A percentile compares a stretch with the other conserved stretches of the same genome.
Conservation (phyloP, 1,140 invertebrate species). For the Zaprionus camerounensis region DNA sequence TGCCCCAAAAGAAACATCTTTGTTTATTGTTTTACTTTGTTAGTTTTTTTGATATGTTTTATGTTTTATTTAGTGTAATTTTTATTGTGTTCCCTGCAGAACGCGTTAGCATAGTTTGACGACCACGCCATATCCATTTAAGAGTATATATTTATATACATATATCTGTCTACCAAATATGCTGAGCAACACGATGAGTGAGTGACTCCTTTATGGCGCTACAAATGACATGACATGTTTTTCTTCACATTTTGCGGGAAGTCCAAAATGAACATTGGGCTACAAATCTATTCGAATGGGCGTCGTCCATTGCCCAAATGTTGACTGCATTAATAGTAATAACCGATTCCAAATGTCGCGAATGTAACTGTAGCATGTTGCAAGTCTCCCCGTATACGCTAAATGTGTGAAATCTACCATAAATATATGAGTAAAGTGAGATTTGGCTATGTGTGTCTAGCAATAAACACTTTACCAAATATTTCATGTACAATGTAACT, state of each 20-base stretch:
- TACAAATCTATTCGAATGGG: slow-evolving; percentile 44
- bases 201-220: neutral
- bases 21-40: neutral
- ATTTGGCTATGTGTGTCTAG: neutral
- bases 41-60: slow-evolving; percentile 2
- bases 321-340: slow-evolving; percentile 36
- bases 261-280: slow-evolving; percentile 53
- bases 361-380: too few species aligned
- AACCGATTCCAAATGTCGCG: slow-evolving; percentile 36
- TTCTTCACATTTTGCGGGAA: slow-evolving; percentile 54
- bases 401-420: slow-evolving; percentile 70
- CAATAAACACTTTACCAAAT: neutral
- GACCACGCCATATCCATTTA: neutral
- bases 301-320: slow-evolving; percentile 44
- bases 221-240: slow-evolving; percentile 41
- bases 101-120: slow-evolving; percentile 4
- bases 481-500: neutral
- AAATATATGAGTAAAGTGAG: slow-evolving; percentile 22
- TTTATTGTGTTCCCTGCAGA: neutral
- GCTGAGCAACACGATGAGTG: slow-evolving; percentile 8
- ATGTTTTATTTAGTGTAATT: neutral
- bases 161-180: slow-evolving; percentile 35
- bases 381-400: slow-evolving; percentile 57
- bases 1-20: neutral
- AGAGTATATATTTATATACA: neutral